These are phyloP conservation scores for Arion vulgaris DNA, from an alignment of 1,140 invertebrate genomes.

Conservation along the genomic window DNA sequence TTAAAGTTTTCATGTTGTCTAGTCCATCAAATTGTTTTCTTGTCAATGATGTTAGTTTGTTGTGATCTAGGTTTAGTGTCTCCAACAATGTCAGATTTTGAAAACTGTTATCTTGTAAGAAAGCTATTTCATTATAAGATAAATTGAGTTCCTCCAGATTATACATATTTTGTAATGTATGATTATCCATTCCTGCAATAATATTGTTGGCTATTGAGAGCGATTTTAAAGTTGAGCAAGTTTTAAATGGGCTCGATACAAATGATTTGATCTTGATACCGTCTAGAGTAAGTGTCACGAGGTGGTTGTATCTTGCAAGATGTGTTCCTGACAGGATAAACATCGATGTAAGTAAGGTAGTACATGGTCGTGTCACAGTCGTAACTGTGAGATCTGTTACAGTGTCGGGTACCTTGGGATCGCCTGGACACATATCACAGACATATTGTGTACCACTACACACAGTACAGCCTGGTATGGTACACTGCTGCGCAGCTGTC, in stretches of 20 bases:
- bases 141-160: slow-evolving; percentile 48
- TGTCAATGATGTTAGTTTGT: slow-evolving; percentile 43
- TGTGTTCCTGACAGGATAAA: background rate
- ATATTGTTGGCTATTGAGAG: slow-evolving; percentile 18
- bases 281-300: background rate
- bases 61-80: slow-evolving; percentile 46
- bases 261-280: background rate
- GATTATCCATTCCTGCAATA: background rate
- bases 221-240: background rate
- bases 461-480: too few relatives aligned
- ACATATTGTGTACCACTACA: too few relatives aligned
- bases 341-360: background rate
- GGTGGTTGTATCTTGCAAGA: background rate
- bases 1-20: slow-evolving; percentile 44
- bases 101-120: slow-evolving; percentile 36
- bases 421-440: too few relatives aligned
- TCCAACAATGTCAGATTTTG: slow-evolving; percentile 36
- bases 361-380: background rate
- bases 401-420: too few relatives aligned
- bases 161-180: slow-evolving; percentile 43
- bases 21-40: slow-evolving; percentile 50
- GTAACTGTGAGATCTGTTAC: background rate
- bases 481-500: background rate
- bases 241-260: background rate
- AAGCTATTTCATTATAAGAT: slow-evolving; percentile 41